A percentile compares a stretch with the other conserved stretches of the same genome.
Conservation (phyloP, 2,888 invertebrate genomes). For the Xestia xanthographa region DNA sequence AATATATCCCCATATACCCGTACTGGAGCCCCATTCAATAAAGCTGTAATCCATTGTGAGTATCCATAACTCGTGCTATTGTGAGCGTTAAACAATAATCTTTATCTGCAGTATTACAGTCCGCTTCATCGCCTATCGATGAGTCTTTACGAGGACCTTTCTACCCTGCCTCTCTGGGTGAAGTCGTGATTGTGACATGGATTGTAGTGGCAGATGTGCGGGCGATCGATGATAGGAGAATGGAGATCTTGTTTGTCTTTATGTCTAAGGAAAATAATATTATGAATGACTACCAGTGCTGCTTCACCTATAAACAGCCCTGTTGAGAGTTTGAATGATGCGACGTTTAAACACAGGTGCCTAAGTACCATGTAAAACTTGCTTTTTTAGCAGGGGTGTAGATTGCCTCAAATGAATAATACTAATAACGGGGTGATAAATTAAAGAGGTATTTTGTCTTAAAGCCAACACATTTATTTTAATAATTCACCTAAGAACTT, state of each 20-base stretch:
- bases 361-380: not conserved
- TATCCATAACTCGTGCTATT: conserved; percentile 65
- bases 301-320: not conserved
- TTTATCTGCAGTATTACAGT: conserved; percentile 72
- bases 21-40: conserved; percentile 39
- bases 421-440: too few relatives aligned
- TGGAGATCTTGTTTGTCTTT: not conserved
- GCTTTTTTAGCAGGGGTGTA: too few relatives aligned
- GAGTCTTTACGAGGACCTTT: conserved; percentile 38
- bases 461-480: too few relatives aligned
- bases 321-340: not conserved
- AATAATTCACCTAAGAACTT: too few relatives aligned
- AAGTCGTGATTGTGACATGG: conserved; percentile 15
- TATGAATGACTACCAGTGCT: not conserved
- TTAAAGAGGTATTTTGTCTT: too few relatives aligned
- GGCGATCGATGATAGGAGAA: not conserved
- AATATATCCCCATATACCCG: conserved; percentile 39
- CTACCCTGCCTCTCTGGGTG: conserved; percentile 8
- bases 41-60: conserved; percentile 57
- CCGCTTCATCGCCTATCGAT: conserved; percentile 67
- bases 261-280: not conserved
- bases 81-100: conserved; percentile 72
- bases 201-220: conserved; percentile 14
- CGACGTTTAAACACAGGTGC: not conserved
- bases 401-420: too few relatives aligned